Conservation (phyloP, 2,888 invertebrate species). For the Asteroscopus sphinx region DNA sequence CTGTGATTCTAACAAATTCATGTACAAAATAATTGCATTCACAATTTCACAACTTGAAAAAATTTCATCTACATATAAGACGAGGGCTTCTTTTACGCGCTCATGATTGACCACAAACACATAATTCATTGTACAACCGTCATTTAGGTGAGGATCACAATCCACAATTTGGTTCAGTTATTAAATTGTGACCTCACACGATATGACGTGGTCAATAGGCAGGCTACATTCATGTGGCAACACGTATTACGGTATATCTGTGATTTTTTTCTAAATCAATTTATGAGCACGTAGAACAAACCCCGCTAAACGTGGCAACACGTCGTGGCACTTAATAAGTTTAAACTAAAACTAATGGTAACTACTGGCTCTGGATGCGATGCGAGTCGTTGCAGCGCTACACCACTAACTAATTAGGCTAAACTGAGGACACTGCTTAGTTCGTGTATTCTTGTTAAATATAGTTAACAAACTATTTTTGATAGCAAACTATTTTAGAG, state of each 20-base stretch:
- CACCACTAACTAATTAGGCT: not conserved
- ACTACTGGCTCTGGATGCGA: slow-evolving; percentile 52
- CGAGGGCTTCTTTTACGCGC: slow-evolving; percentile 23
- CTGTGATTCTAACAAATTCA: slow-evolving; percentile 24
- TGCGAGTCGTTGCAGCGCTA: slow-evolving; percentile 18
- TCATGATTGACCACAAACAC: not conserved
- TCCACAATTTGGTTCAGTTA: no score
- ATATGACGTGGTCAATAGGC: no score
- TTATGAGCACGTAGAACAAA: slow-evolving; percentile 23
- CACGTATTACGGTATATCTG: no score
- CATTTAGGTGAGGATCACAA: not conserved
- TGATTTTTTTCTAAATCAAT: slow-evolving; percentile 1
- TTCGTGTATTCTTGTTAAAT: slow-evolving; percentile 1
- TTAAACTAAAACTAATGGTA: slow-evolving; percentile 55
- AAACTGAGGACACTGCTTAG: not conserved
- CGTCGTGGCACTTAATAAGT: slow-evolving; percentile 30
- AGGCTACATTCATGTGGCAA: no score
- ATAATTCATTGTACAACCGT: not conserved
- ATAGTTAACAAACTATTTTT: not conserved
- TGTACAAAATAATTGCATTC: slow-evolving; percentile 8
- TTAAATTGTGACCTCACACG: no score
- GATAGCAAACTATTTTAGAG: not conserved
- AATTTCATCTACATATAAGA: slow-evolving; percentile 16
- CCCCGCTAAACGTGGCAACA: slow-evolving; percentile 1
- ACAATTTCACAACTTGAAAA: no score